phyloP scores from a whole-genome alignment of 2,888 invertebrate species.

The Dryobotodes eremita region DNA sequence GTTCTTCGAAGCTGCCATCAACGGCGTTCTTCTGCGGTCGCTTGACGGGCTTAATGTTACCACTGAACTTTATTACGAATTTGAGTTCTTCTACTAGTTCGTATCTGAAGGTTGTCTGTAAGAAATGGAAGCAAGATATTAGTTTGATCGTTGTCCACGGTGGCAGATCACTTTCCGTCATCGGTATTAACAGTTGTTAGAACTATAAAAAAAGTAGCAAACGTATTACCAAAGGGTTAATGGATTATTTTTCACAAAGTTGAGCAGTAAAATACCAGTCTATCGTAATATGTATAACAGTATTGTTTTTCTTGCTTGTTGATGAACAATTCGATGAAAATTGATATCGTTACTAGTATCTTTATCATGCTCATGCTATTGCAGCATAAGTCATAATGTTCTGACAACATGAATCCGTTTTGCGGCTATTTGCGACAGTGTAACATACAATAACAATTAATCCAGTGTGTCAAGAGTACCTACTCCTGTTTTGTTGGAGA shows the following conservation, averaged over 20 bases:
- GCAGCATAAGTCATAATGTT: not conserved
- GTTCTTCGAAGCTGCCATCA: conserved; percentile 77
- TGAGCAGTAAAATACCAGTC: too few relatives aligned
- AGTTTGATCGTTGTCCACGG: not conserved
- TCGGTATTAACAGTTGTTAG: not conserved
- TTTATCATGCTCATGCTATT: not conserved
- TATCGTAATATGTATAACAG: not conserved
- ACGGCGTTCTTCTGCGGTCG: conserved; percentile 79
- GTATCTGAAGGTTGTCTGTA: conserved; percentile 90
- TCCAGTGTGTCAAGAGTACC: not conserved
- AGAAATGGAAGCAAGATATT: conserved; percentile 37
- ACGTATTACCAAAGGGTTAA: not conserved
- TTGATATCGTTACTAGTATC: not conserved
- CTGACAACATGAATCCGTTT: not conserved
- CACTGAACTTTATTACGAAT: conserved; percentile 92
- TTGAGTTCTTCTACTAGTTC: conserved; percentile 92
- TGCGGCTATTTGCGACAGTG: conserved; percentile 16
- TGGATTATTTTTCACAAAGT: not conserved
- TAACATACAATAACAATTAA: conserved; percentile 22
- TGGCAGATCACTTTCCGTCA: not conserved
- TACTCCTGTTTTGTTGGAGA: conserved; percentile 2
- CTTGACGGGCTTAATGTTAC: conserved; percentile 91
- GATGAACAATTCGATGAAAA: not conserved
- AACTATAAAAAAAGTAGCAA: not conserved
- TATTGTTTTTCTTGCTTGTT: not conserved